Base-by-base conservation (phyloP, 2,797 vertebrate species). In the Todus mexicanus region DNA sequence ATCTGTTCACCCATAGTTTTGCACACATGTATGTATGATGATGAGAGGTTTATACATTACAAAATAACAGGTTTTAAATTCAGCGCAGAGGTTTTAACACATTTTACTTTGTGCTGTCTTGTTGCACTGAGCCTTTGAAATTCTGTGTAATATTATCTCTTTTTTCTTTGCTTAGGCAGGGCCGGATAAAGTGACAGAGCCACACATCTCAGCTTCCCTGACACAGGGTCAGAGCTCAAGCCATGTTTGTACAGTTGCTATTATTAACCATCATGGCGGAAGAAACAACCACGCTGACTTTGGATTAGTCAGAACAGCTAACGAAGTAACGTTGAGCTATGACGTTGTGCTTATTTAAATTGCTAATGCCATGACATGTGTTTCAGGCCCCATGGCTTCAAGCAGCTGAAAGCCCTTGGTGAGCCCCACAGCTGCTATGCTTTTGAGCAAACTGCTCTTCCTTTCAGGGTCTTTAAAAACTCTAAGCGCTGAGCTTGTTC, bases 401-500 rank as follows among this genome's bases (percentile, higher is more conserved):
- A 27, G 47, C 72, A 82, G 50, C 47, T 90, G 83, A 65, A 79
- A 80, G 47, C 12, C 60, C 43, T 54, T 31, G 65, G 29, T 45
- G 69, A 83, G 37, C 29, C 54, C 15, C 60, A 48, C 54, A 65
- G 53, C 29, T 53, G 42, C 43, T 33, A 5, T 31, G 56, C 11
- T 51, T 90, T 65, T 42, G 35, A 22, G 35, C 61, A 68, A 77
- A 69, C 8, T 11, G 6, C 38, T 42, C 37, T 33, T 35, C 47
- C 70, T 45, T 48, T 9, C 23, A 23, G 19, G 15, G 10, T 6
- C 37, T 57, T 88, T 64, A 17, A 66, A 72, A 33, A 12, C 5
- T 17, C 15, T n/a, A 16, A 4, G 27, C 0, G 11, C 1, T 14
- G 23, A 65, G 50, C 6, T 4, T 27, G 42, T 10, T 60, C 4